These are phyloP conservation scores for Panthera uncia DNA, from an alignment of 2,113 vertebrate species.

Conservation along the genomic window DNA sequence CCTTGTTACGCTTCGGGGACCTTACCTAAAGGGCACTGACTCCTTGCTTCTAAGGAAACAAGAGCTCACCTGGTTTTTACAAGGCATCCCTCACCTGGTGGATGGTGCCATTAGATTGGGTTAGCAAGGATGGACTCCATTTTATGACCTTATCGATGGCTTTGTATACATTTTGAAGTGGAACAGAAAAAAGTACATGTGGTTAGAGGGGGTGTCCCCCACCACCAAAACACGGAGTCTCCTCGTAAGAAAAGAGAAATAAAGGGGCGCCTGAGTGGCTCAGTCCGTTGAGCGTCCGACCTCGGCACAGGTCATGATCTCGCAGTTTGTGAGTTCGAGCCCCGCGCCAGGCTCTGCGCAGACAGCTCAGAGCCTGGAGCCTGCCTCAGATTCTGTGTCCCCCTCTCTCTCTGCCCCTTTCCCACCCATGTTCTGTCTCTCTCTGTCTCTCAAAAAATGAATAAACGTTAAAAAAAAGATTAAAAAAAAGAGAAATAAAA, in stretches of 20 bases:
- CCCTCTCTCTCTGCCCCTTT: too few relatives aligned
- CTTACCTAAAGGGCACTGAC: not conserved
- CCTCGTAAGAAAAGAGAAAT: not conserved
- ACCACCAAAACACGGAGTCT: not conserved
- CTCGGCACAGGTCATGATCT: too few relatives aligned
- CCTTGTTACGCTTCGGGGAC: not conserved
- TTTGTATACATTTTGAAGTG: not conserved
- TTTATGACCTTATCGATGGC: not conserved
- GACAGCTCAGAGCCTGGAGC: too few relatives aligned
- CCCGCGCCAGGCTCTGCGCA: too few relatives aligned
- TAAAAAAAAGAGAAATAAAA: not conserved
- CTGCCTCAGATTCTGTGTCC: too few relatives aligned
- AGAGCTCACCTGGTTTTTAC: not conserved
- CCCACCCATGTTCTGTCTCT: too few relatives aligned
- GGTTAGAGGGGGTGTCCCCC: not conserved
- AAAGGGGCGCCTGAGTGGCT: not conserved
- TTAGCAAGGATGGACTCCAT: too few relatives aligned
- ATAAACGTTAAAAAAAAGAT: too few relatives aligned
- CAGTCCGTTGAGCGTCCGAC: too few relatives aligned
- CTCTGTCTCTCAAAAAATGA: too few relatives aligned
- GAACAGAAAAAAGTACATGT: not conserved
- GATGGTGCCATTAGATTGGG: not conserved
- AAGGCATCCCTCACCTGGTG: not conserved
- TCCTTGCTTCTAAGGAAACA: not conserved
- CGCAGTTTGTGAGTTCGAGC: too few relatives aligned